Conservation (phyloP, 2,113 vertebrate species). For the Beaufortia kweichowensis region DNA sequence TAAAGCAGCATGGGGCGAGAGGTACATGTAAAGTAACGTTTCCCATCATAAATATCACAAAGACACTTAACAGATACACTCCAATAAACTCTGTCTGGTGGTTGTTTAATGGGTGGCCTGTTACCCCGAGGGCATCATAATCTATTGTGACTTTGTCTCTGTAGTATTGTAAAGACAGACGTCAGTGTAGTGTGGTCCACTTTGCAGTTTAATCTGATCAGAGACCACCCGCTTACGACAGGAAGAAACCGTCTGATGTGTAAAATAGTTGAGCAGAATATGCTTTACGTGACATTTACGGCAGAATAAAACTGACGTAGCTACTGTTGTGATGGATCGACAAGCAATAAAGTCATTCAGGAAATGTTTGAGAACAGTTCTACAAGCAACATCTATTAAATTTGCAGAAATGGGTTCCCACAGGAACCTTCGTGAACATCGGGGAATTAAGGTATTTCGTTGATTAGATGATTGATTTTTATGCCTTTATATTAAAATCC, state of each 20-base stretch:
- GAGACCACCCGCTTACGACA: background rate
- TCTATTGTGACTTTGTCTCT: background rate
- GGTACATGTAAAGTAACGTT: background rate
- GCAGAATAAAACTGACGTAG: background rate
- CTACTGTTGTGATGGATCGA: background rate
- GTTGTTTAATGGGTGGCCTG: background rate
- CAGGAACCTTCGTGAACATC: no score
- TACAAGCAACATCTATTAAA: background rate
- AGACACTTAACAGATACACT: background rate
- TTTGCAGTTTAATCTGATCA: background rate
- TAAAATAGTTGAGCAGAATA: background rate
- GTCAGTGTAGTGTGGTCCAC: background rate
- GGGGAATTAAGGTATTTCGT: no score
- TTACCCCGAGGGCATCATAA: background rate
- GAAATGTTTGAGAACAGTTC: no score
- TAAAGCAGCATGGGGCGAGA: background rate
- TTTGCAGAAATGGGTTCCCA: background rate
- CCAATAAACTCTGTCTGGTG: background rate
- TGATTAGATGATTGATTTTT: no score
- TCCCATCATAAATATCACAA: background rate
- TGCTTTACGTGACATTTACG: background rate
- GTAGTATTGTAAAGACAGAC: conserved; percentile 8
- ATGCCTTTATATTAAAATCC: no score
- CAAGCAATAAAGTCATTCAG: background rate
- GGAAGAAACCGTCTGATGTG: background rate